Evolutionary conservation across 1,140 invertebrate genomes (phyloP), one percentile per base, ranked within the genome.

Genomic region (Parasteatoda tepidariorum): DNA sequence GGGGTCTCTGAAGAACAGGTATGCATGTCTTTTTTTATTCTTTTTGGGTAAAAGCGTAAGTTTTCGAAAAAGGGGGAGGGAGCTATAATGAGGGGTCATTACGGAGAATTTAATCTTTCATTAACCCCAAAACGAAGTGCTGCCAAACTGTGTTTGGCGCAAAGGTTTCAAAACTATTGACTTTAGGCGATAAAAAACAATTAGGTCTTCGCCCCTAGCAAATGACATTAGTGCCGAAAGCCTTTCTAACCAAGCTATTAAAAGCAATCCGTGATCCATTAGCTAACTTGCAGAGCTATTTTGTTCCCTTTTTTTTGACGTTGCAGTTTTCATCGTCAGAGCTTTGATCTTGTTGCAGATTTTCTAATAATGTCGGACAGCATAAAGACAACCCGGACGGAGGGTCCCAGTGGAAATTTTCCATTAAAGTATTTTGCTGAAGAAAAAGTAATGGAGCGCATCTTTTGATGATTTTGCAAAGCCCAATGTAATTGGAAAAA

Each of bases 101-200:
- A 67, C 62, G 13, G 41, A n/a, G 75, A 78, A 78, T 78, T 78
- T 78, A 78, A 78, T 78, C 75, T 78, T 78, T 78, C 75, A 78
- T 78, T 78, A 78, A 78, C 75, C 75, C 31, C 38, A 48, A 74
- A 38, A 71, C 48, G 28, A 30, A 41, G 22, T 22, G 68, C 33
- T n/a, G 68, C 41, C 34, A 57, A 55, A 54, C 41, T 78, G 38
- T 78, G 62, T 71, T 28, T 62, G 75, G 24, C 28, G 73, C 26
- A 15, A 68, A 38, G 34, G 71, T 48, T 74, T 38, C 22, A 71
- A 76, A 66, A 76, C 59, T 78, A 78, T 78, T 78, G 75, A 78
- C 62, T 78, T 78, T 66, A 18, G 34, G 59, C 38, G 73, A 64
- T 76, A 76, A 76, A 76, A 76, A 76, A 76, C 73, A 76, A 76